Conservation (phyloP, 2,888 invertebrate genomes). For the Ichneumon xanthorius region DNA sequence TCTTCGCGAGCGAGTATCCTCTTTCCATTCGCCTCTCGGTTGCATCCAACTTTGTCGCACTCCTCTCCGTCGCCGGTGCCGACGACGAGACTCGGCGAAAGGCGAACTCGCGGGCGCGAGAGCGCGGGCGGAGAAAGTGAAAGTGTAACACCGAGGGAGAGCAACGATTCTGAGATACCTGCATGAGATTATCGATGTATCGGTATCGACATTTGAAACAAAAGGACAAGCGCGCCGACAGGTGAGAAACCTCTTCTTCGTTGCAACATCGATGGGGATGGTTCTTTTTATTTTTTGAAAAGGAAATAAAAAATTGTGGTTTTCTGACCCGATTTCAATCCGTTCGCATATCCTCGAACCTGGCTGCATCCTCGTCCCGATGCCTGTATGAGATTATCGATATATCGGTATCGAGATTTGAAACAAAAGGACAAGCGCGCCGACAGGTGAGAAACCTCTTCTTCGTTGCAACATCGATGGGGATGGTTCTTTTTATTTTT, state of each 20-base stretch:
- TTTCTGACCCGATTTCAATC: not conserved
- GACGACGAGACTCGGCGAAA: conserved; percentile 40
- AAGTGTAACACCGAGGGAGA: conserved; percentile 76
- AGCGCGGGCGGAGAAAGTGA: conserved; percentile 76
- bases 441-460: not conserved
- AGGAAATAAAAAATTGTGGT: not conserved
- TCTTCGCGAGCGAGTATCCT: conserved; percentile 67
- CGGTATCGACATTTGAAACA: conserved; percentile 1
- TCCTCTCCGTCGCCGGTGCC: conserved; percentile 20
- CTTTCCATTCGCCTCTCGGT: conserved; percentile 22
- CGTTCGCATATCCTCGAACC: no score
- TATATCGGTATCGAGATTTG: conserved; percentile 13
- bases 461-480: not conserved
- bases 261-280: not conserved
- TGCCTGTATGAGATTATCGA: not conserved
- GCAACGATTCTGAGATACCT: conserved; percentile 33
- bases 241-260: not conserved
- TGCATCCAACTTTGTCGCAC: not conserved
- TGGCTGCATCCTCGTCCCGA: no score
- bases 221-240: not conserved
- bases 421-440: not conserved
- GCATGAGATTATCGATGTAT: conserved; percentile 14
- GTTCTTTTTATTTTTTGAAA: not conserved
- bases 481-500: not conserved
- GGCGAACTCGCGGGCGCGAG: conserved; percentile 33